Base-by-base conservation (phyloP, 2,888 invertebrate species). In the Trissoscelio sp. region DNA sequence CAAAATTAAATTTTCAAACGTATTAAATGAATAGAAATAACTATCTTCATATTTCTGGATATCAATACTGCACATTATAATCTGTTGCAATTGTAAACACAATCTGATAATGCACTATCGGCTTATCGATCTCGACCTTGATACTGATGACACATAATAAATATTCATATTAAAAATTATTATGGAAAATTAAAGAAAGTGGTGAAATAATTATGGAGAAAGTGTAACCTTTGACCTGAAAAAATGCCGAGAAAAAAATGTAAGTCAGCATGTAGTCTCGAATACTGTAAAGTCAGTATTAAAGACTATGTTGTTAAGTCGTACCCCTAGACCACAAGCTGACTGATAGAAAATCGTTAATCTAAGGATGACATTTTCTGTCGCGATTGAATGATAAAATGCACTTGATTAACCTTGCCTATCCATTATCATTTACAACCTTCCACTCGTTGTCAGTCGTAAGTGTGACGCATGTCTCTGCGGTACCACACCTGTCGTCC, bases 221-320 rank as follows among this genome's bases (percentile, higher is more conserved):
- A 20, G 22, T 66, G 82, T 73, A 2, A 88, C 85, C 89, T 89
- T 85, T 87, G 87, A 85, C 86, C 85, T 77, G 86, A 84, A 90
- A 90, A 90, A 90, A 88, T 87, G 83, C 79, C 12, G 28, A 28
- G 58, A 85, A 88, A 90, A 91, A 90, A 90, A 89, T 85, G 87
- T 89, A 90, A 90, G 88, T 89, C 89, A 90, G 88, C 89, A 86
- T 87, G 89, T 81, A 89, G 90, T 91, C 90, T 91, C 90, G 90
- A 90, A 91, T 90, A 90, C 88, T 77, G 58, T 66, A 55, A 58
- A 67, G 75, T 82, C 83, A 83, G 70, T 73, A 82, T 77, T 57
- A 18, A 46, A 81, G 84, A 83, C 70, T 51, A 83, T 73, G 77
- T 83, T 75, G 84, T 84, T 83, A 37, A 83, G 84, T 86, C 84